Conservation (phyloP, 2,113 vertebrate genomes). For the Cichladusa arquata region DNA sequence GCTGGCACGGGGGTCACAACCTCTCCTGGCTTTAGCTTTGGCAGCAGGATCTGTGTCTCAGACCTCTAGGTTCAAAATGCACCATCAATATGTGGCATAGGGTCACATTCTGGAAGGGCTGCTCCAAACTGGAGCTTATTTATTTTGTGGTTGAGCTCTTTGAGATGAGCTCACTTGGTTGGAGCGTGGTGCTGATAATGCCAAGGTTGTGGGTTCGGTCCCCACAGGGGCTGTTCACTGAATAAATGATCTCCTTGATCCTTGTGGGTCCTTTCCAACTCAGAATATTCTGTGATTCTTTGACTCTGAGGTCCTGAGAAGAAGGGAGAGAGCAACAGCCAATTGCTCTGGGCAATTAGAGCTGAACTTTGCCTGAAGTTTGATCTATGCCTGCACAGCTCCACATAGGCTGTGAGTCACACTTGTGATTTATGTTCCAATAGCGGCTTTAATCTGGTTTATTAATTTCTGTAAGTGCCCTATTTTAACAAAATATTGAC, state of each 20-base stretch:
- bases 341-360: not conserved
- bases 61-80: not conserved
- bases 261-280: not conserved
- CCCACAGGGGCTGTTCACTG: not conserved
- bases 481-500: not conserved
- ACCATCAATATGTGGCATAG: accelerated
- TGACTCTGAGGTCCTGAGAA: not conserved
- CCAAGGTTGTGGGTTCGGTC: not conserved
- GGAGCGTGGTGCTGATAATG: not conserved
- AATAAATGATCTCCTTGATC: not conserved
- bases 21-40: not conserved
- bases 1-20: not conserved
- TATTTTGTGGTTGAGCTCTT: not conserved
- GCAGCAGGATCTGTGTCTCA: not conserved
- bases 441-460: not conserved
- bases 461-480: not conserved
- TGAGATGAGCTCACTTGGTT: not conserved
- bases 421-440: not conserved
- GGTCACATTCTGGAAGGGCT: not conserved
- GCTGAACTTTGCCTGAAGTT: not conserved
- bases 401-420: not conserved
- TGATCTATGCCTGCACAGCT: not conserved
- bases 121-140: not conserved
- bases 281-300: not conserved
- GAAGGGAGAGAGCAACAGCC: not conserved